Evolutionary conservation across 2,113 vertebrate genomes (phyloP).

Genomic region (Myrmecophaga tridactyla): DNA sequence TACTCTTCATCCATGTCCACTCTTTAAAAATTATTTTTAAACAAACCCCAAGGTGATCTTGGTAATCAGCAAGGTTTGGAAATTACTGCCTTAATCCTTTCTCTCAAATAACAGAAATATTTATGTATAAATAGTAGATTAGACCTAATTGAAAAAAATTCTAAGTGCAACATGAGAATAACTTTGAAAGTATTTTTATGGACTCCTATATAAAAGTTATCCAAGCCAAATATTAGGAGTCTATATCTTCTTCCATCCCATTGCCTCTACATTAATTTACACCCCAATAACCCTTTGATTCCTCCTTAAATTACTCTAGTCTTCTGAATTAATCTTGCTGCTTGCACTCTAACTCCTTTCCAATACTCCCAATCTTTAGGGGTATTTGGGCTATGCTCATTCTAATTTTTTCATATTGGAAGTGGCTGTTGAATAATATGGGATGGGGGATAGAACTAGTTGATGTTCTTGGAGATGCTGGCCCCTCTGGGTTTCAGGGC

Average conservation of each 20-base stretch:
- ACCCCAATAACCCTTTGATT: background rate
- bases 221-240: background rate
- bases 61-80: background rate
- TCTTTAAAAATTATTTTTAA: conserved; percentile 13
- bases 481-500: too few relatives aligned
- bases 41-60: background rate
- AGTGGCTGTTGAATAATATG: too few relatives aligned
- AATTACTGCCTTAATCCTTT: background rate
- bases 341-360: background rate
- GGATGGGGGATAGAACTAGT: too few relatives aligned
- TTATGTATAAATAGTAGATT: background rate
- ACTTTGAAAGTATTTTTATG: background rate
- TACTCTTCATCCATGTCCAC: background rate
- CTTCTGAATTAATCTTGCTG: background rate
- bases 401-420: too few relatives aligned
- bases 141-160: background rate
- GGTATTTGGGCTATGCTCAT: too few relatives aligned
- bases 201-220: background rate
- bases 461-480: too few relatives aligned
- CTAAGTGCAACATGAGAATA: background rate
- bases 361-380: too few relatives aligned
- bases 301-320: background rate
- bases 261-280: background rate
- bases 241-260: background rate
- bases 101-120: background rate